Conservation (phyloP, 2,888 invertebrate species). For the Invenusta paracnida region DNA sequence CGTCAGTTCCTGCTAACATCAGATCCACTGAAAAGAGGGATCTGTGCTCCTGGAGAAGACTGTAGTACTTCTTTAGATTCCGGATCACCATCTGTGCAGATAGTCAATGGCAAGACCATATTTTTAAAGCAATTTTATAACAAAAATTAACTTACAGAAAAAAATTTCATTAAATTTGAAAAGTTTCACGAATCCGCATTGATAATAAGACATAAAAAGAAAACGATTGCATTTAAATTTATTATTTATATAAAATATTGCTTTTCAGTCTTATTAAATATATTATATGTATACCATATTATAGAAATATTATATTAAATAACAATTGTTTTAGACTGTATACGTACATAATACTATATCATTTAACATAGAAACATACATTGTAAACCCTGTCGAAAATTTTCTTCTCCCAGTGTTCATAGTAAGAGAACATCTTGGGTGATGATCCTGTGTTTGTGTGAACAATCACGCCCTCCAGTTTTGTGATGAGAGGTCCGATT, state of each 20-base stretch:
- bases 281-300: too few species aligned
- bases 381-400: conserved; percentile 69
- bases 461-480: conserved; percentile 77
- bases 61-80: conserved; percentile 71
- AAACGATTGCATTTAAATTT: too few species aligned
- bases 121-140: neutral
- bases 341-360: too few species aligned
- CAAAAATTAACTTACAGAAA: neutral
- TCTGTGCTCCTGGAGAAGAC: conserved; percentile 64
- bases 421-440: conserved; percentile 72
- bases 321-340: too few species aligned
- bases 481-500: conserved; percentile 75
- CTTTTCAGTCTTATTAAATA: too few species aligned
- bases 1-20: conserved; percentile 43
- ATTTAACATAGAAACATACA: conserved; percentile 55
- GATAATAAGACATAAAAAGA: too few species aligned
- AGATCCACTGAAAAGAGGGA: conserved; percentile 42
- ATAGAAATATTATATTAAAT: too few species aligned
- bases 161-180: too few species aligned
- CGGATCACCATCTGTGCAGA: conserved; percentile 64
- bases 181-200: too few species aligned
- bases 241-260: too few species aligned
- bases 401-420: conserved; percentile 75
- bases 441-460: conserved; percentile 74
- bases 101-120: neutral